Evolutionary conservation across 92 coral and sea anemone genomes (phyloP).

Genomic region (Scolanthus callimorphus): DNA sequence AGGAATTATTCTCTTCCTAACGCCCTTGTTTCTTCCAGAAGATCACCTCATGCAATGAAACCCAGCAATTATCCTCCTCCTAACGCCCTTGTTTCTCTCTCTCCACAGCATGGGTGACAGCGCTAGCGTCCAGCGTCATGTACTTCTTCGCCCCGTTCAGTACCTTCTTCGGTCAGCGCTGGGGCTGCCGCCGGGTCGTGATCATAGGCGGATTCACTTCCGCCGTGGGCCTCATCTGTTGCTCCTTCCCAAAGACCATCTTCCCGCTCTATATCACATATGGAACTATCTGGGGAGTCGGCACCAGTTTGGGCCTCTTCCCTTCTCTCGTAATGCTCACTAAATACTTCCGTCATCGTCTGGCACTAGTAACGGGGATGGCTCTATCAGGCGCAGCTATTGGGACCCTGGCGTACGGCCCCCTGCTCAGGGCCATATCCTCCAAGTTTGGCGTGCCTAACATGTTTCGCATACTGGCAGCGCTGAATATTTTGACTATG

Average conservation of each 20-base stretch:
- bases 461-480: slow-evolving; percentile 54
- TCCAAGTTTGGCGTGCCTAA: slow-evolving; percentile 43
- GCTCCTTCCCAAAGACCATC: slow-evolving; percentile 49
- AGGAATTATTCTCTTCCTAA: too few species aligned
- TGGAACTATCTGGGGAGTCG: slow-evolving; percentile 71
- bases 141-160: slow-evolving; percentile 72
- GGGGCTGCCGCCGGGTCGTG: slow-evolving; percentile 63
- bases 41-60: too few species aligned
- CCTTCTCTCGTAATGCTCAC: slow-evolving; percentile 69
- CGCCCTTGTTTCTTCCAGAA: too few species aligned
- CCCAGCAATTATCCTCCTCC: too few species aligned
- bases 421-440: slow-evolving; percentile 32
- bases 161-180: slow-evolving; percentile 45
- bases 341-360: slow-evolving; percentile 57
- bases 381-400: slow-evolving; percentile 64
- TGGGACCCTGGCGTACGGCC: slow-evolving; percentile 50
- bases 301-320: slow-evolving; percentile 60
- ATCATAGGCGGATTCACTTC: slow-evolving; percentile 50
- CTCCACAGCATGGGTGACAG: slow-evolving; percentile 74
- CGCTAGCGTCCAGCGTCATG: slow-evolving; percentile 59
- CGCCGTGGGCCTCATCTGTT: slow-evolving; percentile 33
- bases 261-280: slow-evolving; percentile 47
- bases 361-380: slow-evolving; percentile 65
- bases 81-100: too few species aligned
- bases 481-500: slow-evolving; percentile 35